Conservation (phyloP, 2,888 invertebrate species). For the Yponomeuta plumbellus region DNA sequence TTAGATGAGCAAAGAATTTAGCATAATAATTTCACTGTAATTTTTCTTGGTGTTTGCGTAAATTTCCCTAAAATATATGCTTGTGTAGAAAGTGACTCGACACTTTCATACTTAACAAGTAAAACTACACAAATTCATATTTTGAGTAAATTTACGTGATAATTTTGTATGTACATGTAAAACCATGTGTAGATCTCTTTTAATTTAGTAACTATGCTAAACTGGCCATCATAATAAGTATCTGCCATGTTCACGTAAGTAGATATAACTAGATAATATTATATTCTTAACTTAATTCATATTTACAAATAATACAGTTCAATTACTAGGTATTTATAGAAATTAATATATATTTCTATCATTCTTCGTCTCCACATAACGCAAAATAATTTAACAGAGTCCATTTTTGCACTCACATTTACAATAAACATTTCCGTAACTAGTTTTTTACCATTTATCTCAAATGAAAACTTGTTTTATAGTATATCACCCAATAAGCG, state of each 20-base stretch:
- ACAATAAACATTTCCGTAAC: conserved; percentile 70
- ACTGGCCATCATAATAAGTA: conserved; percentile 83
- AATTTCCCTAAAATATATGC: conserved; percentile 2
- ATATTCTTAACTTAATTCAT: conserved; percentile 78
- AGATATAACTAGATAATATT: conserved; percentile 77
- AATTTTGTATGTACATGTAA: conserved; percentile 72
- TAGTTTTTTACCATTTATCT: conserved; percentile 61
- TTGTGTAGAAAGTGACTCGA: not conserved
- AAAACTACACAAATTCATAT: conserved; percentile 1
- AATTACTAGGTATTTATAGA: conserved; percentile 65
- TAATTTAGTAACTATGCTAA: conserved; percentile 81
- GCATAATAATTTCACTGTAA: conserved; percentile 18
- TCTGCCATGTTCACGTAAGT: conserved; percentile 79
- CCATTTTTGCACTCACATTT: conserved; percentile 76
- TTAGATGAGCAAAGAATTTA: conserved; percentile 62
- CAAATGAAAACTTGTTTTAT: conserved; percentile 63
- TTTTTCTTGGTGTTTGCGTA: conserved; percentile 38
- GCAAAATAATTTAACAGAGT: conserved; percentile 78
- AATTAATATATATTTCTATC: conserved; percentile 77
- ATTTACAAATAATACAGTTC: conserved; percentile 81
- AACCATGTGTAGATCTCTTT: conserved; percentile 73
- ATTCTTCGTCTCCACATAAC: conserved; percentile 75
- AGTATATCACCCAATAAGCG: conserved; percentile 76
- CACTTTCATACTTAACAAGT: not conserved
- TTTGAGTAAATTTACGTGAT: conserved; percentile 15